Conservation (phyloP, 2,113 vertebrate species). For the Crotalus viridis region DNA sequence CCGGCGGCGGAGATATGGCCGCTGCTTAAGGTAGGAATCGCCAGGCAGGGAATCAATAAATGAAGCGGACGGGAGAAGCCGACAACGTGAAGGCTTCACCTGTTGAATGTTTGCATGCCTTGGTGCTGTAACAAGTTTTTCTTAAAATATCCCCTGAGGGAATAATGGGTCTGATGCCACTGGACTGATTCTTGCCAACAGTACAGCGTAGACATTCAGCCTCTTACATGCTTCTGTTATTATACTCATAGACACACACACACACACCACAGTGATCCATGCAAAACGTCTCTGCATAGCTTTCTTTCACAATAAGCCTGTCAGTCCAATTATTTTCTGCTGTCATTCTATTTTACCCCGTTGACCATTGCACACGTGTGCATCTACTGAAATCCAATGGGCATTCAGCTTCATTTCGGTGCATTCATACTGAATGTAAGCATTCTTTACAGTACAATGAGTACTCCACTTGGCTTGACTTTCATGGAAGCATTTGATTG, state of each 20-base stretch:
- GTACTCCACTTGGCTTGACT: background rate
- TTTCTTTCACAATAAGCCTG: background rate
- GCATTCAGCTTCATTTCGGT: background rate
- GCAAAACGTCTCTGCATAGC: background rate
- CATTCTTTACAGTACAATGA: background rate
- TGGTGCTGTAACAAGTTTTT: background rate
- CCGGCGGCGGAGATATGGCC: background rate
- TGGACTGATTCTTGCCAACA: background rate
- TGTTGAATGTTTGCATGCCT: background rate
- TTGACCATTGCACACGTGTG: background rate
- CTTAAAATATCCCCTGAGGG: background rate
- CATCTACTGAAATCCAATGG: background rate
- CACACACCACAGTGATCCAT: background rate
- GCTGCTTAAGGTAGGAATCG: background rate
- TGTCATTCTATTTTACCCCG: background rate
- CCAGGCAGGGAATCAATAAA: background rate
- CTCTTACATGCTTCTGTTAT: background rate
- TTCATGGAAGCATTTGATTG: background rate
- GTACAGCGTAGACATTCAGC: background rate
- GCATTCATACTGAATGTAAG: background rate
- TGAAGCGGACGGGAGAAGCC: too few species aligned
- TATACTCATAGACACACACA: background rate
- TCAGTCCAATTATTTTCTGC: background rate
- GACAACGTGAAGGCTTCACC: background rate
- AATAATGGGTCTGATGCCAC: background rate